Base-by-base conservation (phyloP, 35 echinoderm and acorn worm species). In the Apostichopus parvimensis region DNA sequence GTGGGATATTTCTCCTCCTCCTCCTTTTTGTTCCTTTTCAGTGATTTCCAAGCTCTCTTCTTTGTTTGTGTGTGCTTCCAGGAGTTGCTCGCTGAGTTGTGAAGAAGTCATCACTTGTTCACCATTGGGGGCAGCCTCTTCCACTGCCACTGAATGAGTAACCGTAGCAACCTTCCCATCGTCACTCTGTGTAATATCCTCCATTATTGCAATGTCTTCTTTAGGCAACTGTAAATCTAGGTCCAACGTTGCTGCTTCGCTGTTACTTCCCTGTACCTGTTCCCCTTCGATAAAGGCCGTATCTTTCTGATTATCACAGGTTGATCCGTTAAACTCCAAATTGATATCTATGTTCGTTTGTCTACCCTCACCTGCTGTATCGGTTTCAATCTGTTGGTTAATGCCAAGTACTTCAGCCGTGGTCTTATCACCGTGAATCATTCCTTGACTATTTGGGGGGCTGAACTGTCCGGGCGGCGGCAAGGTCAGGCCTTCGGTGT, bases 361-460 rank as follows among this genome's bases (percentile, higher is more conserved):
- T 17, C 18, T 88, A 88, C 86, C 86, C 64, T 88, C 62, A 88
- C 28, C 34, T 14, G 86, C 11, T n/a, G 86, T 72, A 88, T 88
- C 18, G 61, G 61, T 88, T 18, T 72, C 86, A 72, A 68, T n/a
- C 25, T 68, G 62, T 72, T 88, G 55, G 21, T 20, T 84, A 12
- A 15, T 45, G 34, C 34, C 54, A 84, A 18, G 15, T 20, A 58
- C 14, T 22, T 6, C 18, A 25, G 34, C 34, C 2, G 11, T 72
- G 86, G 5, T 73, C 62, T 88, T 1, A 88, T 73, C 24, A 25
- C 17, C 20, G 1, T 75, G 34, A 11, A 45, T 22, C 12, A 61
- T 61, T 61, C 12, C 58, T 61, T 61, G 7, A 45, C 34, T 45
- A 45, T 45, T 45, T 45, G 34, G 34, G 8, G 20, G 20, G 77